phyloP scores from a whole-genome alignment of 2,888 invertebrate genomes.

The Pseudococcus jackbeardsleyi region DNA sequence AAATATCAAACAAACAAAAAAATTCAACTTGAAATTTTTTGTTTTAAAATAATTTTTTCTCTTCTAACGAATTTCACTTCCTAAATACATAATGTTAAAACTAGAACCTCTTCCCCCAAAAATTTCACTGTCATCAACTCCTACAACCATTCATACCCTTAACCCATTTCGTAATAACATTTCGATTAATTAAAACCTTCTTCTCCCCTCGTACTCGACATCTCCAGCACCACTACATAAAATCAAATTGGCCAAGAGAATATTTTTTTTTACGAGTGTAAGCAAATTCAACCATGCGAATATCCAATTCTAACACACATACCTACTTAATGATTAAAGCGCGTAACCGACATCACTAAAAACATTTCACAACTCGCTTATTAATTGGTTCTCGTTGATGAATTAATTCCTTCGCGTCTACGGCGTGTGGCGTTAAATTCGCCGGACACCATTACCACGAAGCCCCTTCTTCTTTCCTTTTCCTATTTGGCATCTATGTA shows the following conservation, averaged over 20 bases:
- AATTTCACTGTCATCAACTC: neutral
- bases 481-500: neutral
- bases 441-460: slow-evolving; percentile 13
- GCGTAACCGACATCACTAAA: slow-evolving; percentile 25
- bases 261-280: slow-evolving; percentile 24
- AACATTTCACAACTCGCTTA: slow-evolving; percentile 38
- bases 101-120: neutral
- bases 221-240: neutral
- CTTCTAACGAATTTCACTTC: no score
- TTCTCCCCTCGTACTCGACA: neutral
- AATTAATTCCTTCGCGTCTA: slow-evolving; percentile 40
- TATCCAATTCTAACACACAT: slow-evolving; percentile 44
- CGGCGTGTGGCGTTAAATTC: slow-evolving; percentile 23
- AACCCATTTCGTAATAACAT: slow-evolving; percentile 14
- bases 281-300: slow-evolving; percentile 37
- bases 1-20: no score
- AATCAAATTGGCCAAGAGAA: slow-evolving; percentile 32
- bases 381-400: slow-evolving; percentile 44
- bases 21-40: no score
- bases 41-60: no score
- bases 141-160: neutral
- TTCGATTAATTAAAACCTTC: neutral
- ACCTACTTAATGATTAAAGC: slow-evolving; percentile 41
- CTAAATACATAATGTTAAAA: neutral
- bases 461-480: neutral